phyloP scores from a whole-genome alignment of 1,140 invertebrate species.

The Habropoda laboriosa region DNA sequence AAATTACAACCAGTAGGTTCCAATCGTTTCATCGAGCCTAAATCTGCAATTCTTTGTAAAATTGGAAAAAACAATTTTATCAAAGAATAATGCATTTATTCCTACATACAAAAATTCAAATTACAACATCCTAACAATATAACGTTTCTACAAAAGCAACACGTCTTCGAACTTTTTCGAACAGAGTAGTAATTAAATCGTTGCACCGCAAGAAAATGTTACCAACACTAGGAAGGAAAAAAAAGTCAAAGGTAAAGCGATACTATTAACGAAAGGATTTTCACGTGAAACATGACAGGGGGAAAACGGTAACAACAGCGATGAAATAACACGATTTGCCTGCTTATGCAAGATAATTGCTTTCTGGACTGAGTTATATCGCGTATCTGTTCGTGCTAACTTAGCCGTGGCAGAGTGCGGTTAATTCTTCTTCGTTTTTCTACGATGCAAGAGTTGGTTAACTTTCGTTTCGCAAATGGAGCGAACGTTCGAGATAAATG shows the following conservation, averaged over 20 bases:
- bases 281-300: neutral
- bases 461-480: slow-evolving; percentile 27
- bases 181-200: too few species aligned
- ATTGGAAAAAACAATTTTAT: too few species aligned
- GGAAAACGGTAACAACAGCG: neutral
- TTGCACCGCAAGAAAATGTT: too few species aligned
- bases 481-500: slow-evolving; percentile 5
- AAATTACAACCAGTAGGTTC: too few species aligned
- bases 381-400: slow-evolving; percentile 44
- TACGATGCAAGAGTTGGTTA: neutral
- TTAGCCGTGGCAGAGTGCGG: slow-evolving; percentile 14
- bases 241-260: neutral
- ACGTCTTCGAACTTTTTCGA: too few species aligned
- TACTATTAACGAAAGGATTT: neutral
- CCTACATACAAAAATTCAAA: too few species aligned
- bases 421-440: slow-evolving; percentile 16
- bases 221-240: neutral
- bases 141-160: too few species aligned
- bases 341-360: slow-evolving; percentile 53
- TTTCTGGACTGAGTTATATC: slow-evolving; percentile 44
- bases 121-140: too few species aligned
- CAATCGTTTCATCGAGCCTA: too few species aligned
- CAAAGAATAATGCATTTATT: too few species aligned
- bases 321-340: slow-evolving; percentile 51
- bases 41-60: too few species aligned